Evolutionary conservation across 2,888 invertebrate species (phyloP).

Genomic region (Sphecodes monilicornis): DNA sequence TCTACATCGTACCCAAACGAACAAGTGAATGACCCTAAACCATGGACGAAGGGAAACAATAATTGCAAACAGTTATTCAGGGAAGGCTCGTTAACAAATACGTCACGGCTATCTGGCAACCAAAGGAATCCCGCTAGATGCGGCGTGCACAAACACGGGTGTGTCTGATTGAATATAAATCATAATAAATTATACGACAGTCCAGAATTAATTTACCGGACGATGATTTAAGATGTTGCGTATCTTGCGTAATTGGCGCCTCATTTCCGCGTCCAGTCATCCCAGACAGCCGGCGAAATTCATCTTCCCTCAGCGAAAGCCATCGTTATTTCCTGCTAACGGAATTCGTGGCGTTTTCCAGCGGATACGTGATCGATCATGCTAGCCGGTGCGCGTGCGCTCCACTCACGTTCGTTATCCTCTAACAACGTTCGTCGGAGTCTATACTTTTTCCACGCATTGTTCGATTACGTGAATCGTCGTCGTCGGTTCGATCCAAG

Average conservation of each 20-base stretch:
- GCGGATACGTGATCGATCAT: slow-evolving; percentile 47
- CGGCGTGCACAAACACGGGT: slow-evolving; percentile 29
- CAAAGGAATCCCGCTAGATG: slow-evolving; percentile 35
- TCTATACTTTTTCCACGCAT: background rate
- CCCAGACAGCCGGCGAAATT: slow-evolving; percentile 43
- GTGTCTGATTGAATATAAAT: slow-evolving; percentile 65
- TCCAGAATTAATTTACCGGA: slow-evolving; percentile 58
- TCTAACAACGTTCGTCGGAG: background rate
- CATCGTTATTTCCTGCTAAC: slow-evolving; percentile 46
- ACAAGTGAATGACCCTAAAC: background rate
- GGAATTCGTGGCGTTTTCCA: slow-evolving; percentile 43
- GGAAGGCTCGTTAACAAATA: slow-evolving; percentile 13
- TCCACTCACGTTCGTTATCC: slow-evolving; percentile 34
- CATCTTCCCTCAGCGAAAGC: slow-evolving; percentile 39
- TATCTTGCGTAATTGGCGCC: slow-evolving; percentile 61
- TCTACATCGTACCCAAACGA: background rate
- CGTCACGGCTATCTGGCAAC: background rate
- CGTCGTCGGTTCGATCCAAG: background rate
- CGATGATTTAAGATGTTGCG: slow-evolving; percentile 64
- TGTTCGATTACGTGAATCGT: background rate
- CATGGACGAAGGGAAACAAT: background rate
- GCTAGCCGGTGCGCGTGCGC: background rate
- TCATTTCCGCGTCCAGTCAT: slow-evolving; percentile 56
- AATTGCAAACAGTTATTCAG: background rate
- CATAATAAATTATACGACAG: slow-evolving; percentile 62